These are phyloP conservation scores for Pristionchus japonicus DNA, from an alignment of 2,888 invertebrate genomes.

Conservation along the genomic window DNA sequence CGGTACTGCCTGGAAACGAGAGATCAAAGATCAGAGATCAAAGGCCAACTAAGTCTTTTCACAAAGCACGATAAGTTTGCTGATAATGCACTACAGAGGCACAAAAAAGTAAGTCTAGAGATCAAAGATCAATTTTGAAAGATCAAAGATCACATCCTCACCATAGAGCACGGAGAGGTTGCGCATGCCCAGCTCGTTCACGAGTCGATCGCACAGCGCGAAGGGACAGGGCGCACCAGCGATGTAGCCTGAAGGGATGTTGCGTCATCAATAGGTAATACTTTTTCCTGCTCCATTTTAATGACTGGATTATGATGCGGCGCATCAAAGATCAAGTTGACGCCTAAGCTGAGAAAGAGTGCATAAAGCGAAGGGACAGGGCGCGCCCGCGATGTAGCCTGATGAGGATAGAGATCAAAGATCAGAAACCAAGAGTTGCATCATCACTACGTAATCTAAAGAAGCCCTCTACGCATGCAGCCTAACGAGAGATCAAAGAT, in stretches of 20 bases:
- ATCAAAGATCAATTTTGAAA: neutral
- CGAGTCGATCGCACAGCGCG: slow-evolving; percentile 77
- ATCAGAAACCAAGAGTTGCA: too few species aligned
- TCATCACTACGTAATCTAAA: neutral
- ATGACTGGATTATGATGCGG: too few species aligned
- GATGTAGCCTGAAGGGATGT: slow-evolving; percentile 80
- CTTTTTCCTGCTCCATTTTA: neutral
- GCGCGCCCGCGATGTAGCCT: slow-evolving; percentile 84
- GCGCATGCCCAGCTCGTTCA: slow-evolving; percentile 75
- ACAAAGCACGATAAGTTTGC: too few species aligned
- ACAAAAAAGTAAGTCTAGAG: slow-evolving; percentile 14
- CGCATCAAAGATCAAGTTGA: too few species aligned
- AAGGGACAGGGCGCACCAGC: slow-evolving; percentile 84
- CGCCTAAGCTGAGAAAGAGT: too few species aligned
- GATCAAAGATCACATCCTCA: slow-evolving; percentile 46
- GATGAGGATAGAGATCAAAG: too few species aligned
- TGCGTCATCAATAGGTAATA: neutral
- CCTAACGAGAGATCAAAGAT: too few species aligned
- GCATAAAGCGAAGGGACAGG: slow-evolving; percentile 80
- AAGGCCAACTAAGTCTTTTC: too few species aligned
- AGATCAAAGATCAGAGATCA: slow-evolving; percentile 56
- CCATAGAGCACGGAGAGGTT: slow-evolving; percentile 68
- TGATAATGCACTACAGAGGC: too few species aligned
- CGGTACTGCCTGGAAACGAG: slow-evolving; percentile 80
- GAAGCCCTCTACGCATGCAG: too few species aligned